These are phyloP conservation scores for Alloscopus bannaensis DNA, from an alignment of 2,888 invertebrate genomes.

Conservation along the genomic window DNA sequence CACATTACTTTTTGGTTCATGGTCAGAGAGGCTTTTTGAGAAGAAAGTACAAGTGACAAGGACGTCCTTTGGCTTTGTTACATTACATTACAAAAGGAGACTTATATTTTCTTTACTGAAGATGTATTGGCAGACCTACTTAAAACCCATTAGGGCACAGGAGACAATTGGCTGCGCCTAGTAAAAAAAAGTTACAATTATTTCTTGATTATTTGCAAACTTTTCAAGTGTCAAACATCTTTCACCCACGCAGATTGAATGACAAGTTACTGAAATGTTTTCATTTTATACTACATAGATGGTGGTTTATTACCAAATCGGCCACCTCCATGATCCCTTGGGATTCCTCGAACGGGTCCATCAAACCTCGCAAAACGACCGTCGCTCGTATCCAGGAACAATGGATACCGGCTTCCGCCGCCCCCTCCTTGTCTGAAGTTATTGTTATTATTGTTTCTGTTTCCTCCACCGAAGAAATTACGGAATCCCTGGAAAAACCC, in stretches of 20 bases:
- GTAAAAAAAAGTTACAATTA: neutral
- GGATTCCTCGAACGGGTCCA: conserved; percentile 26
- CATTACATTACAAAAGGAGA: too few relatives aligned
- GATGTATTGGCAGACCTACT: neutral
- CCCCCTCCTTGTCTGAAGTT: neutral
- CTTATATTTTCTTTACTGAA: neutral
- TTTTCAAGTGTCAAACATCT: neutral
- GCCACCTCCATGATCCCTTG: conserved; percentile 31
- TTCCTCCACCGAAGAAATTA: conserved; percentile 25
- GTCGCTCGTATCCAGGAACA: conserved; percentile 21
- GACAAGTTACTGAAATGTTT: neutral
- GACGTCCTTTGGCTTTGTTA: neutral
- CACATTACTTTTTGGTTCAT: conserved; percentile 20
- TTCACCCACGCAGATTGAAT: neutral
- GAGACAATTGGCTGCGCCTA: conserved; percentile 31
- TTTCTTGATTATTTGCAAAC: neutral
- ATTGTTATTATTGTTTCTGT: conserved; percentile 13
- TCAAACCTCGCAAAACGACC: conserved; percentile 12
- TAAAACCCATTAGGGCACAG: conserved; percentile 28
- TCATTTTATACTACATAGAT: neutral
- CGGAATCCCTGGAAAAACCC: conserved; percentile 19
- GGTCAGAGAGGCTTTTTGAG: conserved; percentile 13
- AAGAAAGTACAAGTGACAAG: conserved; percentile 29
- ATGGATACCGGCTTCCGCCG: conserved; percentile 9
- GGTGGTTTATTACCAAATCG: conserved; percentile 21